Evolutionary conservation across 2,797 vertebrate species (phyloP), one percentile per base, ranked within the genome.

Genomic region (Sarcophilus harrisii): DNA sequence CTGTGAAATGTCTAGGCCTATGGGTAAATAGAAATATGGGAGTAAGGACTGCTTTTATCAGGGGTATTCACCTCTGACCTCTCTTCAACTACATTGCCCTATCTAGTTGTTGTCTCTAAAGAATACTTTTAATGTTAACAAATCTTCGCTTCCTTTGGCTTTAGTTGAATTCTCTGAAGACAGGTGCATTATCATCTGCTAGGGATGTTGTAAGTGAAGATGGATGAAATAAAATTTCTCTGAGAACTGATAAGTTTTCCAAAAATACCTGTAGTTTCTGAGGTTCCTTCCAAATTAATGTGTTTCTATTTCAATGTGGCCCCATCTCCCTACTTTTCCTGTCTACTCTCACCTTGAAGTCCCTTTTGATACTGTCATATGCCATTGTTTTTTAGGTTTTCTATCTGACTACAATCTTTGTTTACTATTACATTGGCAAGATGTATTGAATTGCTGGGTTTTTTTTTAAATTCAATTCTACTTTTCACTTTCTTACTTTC

Each of bases 301-400:
- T 89, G 66, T 66, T 91, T 58, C 57, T 93, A 45, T 10, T 94
- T 32, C 90, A 81, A 28, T 52, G 18, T 45, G 55, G 29, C 1
- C 38, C 58, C 4, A 66, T 28, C 27, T 58, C 59, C n/a, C 55
- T 32, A 27, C 30, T 29, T 29, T 94, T 95, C 10, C 32, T 96
- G 55, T 6, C 32, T 87, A 10, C 59, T 0, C 4, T 10, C 55
- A 54, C 81, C 91, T 10, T 81, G 95, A 95, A 96, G 92, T 91
- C 10, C 92, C 91, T 93, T 95, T 87, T 66, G 90, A 5, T 94
- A 92, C 92, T 92, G 21, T 90, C 90, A 30, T 3, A 30, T 58
- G 30, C 28, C 8, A 90, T 93, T 91, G n/a, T 32, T 60, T 94
- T 93, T 57, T 91, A 93, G 32, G 94, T 91, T 97, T 97, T 92